phyloP scores from a whole-genome alignment of 1,140 invertebrate genomes.

The Ostrea edulis region DNA sequence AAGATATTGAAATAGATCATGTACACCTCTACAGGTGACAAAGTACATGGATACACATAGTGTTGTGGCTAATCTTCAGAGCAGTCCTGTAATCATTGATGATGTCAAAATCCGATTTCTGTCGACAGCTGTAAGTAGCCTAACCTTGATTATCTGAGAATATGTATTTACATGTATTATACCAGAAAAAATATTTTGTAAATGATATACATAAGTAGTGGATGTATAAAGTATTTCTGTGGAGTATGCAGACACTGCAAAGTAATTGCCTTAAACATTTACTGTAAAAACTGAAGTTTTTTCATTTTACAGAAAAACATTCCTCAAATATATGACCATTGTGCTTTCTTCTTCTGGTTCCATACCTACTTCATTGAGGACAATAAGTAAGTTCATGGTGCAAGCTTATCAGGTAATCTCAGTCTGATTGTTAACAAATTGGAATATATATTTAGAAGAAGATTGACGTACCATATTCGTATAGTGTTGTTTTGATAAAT shows the following conservation, averaged over 20 bases:
- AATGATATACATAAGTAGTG: no score
- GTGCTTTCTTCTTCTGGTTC: constrained; percentile 83
- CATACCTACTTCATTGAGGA: constrained; percentile 81
- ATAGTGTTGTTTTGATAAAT: no score
- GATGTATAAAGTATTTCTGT: no score
- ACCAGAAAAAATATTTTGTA: no score
- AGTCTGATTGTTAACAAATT: no score
- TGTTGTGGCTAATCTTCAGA: constrained; percentile 73
- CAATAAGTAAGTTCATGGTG: constrained; percentile 75
- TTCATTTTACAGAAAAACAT: constrained; percentile 77
- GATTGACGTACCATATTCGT: no score
- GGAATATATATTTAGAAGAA: no score
- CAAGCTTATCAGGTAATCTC: not conserved
- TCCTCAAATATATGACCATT: constrained; percentile 82
- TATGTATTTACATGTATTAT: no score
- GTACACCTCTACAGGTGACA: constrained; percentile 57
- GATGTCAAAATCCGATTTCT: constrained; percentile 80
- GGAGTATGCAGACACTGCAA: no score
- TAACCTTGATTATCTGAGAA: no score
- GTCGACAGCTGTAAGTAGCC: constrained; percentile 76
- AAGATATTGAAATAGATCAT: not conserved
- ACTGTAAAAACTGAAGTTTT: not conserved
- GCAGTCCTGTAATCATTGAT: constrained; percentile 77
- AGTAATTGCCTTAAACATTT: not conserved
- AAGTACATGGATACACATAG: constrained; percentile 76